Evolutionary conservation across 2,888 invertebrate species (phyloP), one percentile per base, ranked within the genome.

Genomic region (Microdon myrmicae): DNA sequence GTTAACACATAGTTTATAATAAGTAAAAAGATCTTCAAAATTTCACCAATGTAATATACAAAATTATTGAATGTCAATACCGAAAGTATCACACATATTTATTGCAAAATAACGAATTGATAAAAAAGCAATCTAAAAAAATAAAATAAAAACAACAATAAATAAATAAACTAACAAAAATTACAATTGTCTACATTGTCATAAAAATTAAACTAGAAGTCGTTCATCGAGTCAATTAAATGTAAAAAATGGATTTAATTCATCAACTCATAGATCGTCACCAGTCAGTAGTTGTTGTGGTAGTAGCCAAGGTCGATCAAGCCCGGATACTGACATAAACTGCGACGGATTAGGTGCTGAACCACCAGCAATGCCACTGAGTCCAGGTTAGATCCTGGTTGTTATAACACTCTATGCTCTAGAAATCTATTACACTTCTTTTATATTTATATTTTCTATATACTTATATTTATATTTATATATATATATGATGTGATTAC

Each of bases 221-320:
- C 76, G 76, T 73, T 76, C 76, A 76, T 68, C 79, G 74, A 76
- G 77, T 78, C 79, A 79, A 79, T 78, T 79, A 76, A 76, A 78
- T 77, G 75, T 78, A 76, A 76, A 75, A 73, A 75, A 76, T 77
- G 76, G 76, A 76, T 75, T 75, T 74, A 75, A 75, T 77, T 76
- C 79, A 74, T 72, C 79, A 75, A 78, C 79, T 72, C 78, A 76
- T 77, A 78, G 79, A 75, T 79, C 80, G 73, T 80, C 80, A 70
- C 79, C 79, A 73, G 79, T 80, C 76, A 80, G 79, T 79, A 80
- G 80, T 80, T 80, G 79, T 79, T 80, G 79, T 77, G 79, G 79
- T 76, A 80, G 78, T 78, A 80, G 79, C 78, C 79, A 79, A 70
- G 79, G 78, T 67, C 77, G 79, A 70, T 80, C 79, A 74, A 80